A percentile compares a stretch with the other conserved stretches of the same genome.
These are phyloP conservation scores for Varroa destructor DNA, from an alignment of 1,140 invertebrate species.

Conservation along the genomic window DNA sequence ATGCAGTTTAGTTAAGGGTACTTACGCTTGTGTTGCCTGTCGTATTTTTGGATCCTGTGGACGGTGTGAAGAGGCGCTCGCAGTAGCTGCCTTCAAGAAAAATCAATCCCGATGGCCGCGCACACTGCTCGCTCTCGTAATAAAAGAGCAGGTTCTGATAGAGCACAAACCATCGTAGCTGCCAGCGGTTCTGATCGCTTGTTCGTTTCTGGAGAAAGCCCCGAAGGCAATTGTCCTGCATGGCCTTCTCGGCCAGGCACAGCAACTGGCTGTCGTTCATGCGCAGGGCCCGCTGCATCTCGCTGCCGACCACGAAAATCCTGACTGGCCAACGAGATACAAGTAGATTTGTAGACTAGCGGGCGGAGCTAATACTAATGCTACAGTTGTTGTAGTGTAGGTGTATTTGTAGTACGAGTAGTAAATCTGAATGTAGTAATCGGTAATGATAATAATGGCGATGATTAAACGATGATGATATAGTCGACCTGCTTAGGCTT, in stretches of 20 bases:
- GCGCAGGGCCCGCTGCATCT: conserved; percentile 32
- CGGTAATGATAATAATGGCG: too few relatives aligned
- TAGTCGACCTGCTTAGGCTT: too few relatives aligned
- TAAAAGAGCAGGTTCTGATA: conserved; percentile 87
- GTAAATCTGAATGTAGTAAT: too few relatives aligned
- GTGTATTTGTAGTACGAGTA: too few relatives aligned
- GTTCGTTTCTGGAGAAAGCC: conserved; percentile 74
- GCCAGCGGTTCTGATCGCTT: conserved; percentile 73
- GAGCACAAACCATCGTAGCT: conserved; percentile 71
- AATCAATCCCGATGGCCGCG: conserved; percentile 64
- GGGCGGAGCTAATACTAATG: too few relatives aligned
- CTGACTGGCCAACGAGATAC: background rate
- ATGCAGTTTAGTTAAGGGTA: background rate
- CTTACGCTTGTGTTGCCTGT: conserved; percentile 29
- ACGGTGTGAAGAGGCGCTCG: conserved; percentile 53
- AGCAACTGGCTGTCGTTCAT: conserved; percentile 51
- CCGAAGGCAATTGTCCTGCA: conserved; percentile 57
- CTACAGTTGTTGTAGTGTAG: too few relatives aligned
- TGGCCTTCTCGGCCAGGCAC: conserved; percentile 67
- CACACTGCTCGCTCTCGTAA: conserved; percentile 61
- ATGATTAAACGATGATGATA: too few relatives aligned
- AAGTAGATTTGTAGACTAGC: too few relatives aligned
- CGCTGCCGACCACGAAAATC: conserved; percentile 23
- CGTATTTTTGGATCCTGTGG: conserved; percentile 31
- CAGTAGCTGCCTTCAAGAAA: conserved; percentile 80